These are phyloP conservation scores for Ginglymostoma cirratum DNA, from an alignment of 2,113 vertebrate genomes.

Conservation along the genomic window DNA sequence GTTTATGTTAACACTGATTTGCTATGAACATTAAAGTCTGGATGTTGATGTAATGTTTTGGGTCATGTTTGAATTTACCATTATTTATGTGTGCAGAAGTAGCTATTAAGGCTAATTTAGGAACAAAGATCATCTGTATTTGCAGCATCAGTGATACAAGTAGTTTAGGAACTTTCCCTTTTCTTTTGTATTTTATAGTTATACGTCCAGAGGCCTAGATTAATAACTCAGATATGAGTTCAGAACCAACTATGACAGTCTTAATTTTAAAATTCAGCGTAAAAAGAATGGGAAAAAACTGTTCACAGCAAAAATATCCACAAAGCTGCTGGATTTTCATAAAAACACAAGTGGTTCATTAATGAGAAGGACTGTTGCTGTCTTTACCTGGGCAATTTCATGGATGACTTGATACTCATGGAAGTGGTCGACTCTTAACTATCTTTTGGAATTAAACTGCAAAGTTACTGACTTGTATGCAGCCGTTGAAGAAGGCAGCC, in stretches of 20 bases:
- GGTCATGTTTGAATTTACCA: not conserved
- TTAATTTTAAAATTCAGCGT: not conserved
- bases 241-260: not conserved
- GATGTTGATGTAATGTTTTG: not conserved
- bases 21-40: not conserved
- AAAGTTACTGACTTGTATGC: not conserved
- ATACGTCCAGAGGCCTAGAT: not conserved
- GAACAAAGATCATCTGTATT: not conserved
- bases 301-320: not conserved
- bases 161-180: no score
- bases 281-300: not conserved
- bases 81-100: not conserved
- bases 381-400: not conserved
- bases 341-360: not conserved
- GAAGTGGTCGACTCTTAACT: not conserved
- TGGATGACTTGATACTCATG: not conserved
- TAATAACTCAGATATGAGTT: not conserved
- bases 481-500: not conserved
- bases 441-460: not conserved
- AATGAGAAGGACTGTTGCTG: not conserved
- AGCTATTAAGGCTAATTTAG: not conserved
- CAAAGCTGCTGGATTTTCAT: not conserved
- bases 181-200: not conserved
- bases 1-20: not conserved
- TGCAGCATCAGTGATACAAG: not conserved